Conservation (phyloP, 2,113 vertebrate genomes). For the Notothenia rossii region DNA sequence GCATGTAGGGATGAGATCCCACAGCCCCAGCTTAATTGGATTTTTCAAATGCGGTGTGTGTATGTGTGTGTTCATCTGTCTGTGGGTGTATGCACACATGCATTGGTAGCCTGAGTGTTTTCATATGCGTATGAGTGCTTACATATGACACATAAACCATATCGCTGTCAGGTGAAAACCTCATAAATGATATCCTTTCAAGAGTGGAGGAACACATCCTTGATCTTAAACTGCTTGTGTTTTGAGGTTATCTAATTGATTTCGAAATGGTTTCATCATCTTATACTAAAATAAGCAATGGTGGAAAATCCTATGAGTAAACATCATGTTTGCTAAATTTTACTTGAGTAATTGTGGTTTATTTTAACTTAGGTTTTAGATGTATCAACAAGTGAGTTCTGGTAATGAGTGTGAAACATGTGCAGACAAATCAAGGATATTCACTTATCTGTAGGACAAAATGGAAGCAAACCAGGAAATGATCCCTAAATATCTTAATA, state of each 20-base stretch:
- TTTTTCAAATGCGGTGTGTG: slow-evolving; percentile 65
- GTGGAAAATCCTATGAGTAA: background rate
- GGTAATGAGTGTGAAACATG: too few species aligned
- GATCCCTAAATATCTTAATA: background rate
- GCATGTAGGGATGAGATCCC: slow-evolving; percentile 64
- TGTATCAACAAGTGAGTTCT: too few species aligned
- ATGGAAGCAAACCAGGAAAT: background rate
- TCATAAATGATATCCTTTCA: slow-evolving; percentile 35
- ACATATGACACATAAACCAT: slow-evolving; percentile 45
- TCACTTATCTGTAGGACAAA: background rate
- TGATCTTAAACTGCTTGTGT: slow-evolving; percentile 55
- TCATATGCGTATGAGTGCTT: slow-evolving; percentile 21
- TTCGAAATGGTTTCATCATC: slow-evolving; percentile 41
- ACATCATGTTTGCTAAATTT: background rate
- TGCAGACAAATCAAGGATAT: background rate
- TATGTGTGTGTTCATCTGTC: slow-evolving; percentile 31
- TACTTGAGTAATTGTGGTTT: background rate
- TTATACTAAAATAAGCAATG: background rate
- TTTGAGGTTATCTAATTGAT: slow-evolving; percentile 49
- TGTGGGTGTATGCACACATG: slow-evolving; percentile 45
- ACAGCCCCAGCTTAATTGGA: slow-evolving; percentile 73
- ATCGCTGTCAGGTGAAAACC: slow-evolving; percentile 52
- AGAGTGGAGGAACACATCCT: slow-evolving; percentile 29
- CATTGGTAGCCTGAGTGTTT: slow-evolving; percentile 44
- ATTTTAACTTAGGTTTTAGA: background rate